Evolutionary conservation across 1,140 invertebrate genomes (phyloP).

Genomic region (Nasonia vitripennis): DNA sequence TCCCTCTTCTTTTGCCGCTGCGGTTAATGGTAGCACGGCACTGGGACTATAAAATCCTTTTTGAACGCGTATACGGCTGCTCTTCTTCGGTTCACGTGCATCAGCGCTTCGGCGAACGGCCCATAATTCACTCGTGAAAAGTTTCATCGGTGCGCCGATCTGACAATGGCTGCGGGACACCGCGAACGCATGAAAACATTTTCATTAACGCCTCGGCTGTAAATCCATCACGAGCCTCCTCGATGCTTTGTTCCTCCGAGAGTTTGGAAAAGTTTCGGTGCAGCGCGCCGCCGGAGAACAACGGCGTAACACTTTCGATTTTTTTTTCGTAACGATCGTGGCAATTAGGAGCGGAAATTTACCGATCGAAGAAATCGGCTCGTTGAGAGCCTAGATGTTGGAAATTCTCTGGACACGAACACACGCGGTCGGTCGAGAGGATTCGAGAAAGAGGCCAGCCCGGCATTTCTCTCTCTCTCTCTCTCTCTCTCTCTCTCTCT

Average conservation of each 20-base stretch:
- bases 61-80: not conserved
- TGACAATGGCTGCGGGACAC: not conserved
- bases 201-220: not conserved
- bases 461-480: no score
- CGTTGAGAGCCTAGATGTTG: no score
- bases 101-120: not conserved
- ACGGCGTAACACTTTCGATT: not conserved
- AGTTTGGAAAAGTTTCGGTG: not conserved
- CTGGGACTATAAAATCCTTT: constrained; percentile 17
- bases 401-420: no score
- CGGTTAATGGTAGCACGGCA: not conserved
- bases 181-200: not conserved
- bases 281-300: not conserved
- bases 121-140: not conserved
- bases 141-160: not conserved
- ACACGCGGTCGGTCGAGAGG: not conserved
- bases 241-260: no score
- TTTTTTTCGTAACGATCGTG: not conserved
- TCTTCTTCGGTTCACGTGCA: not conserved
- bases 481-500: no score
- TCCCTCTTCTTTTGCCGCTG: not conserved
- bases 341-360: no score
- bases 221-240: not conserved
- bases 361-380: no score
- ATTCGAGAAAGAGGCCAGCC: not conserved